Base-by-base conservation (phyloP, 2,113 vertebrate species). In the Corydoras sp. region DNA sequence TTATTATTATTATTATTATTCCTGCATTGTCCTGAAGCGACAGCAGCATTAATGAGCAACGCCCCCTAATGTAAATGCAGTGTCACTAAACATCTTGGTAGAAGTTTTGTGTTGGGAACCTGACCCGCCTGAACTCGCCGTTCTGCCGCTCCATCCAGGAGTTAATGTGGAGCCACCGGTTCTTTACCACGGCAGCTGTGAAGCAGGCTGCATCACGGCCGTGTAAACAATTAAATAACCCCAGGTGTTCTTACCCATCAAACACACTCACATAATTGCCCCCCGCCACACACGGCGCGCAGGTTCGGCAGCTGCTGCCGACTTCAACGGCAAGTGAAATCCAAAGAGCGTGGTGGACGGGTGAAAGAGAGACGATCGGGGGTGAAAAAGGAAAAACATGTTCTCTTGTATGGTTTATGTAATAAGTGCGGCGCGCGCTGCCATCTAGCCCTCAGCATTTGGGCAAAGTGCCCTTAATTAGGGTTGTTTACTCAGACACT, bases 231-330 rank as follows among this genome's bases (percentile, higher is more conserved):
- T 43, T 43, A 43, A 43, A 43, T 43, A 43, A 43, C 24, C 51
- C 51, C 51, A 49, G 24, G 62, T 48, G 10, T 53, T 53, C 51
- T 10, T 11, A n/a, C 62, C 62, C 43, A 18, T 63, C 15, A 15
- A 29, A 67, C 50, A 30, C 50, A 67, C 24, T n/a, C 13, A 32
- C 51, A 67, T 4, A 29, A 65, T 15, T 65, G 15, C 63, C 48
- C 3, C 15, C 7, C 2, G 9, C 10, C 10, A 8, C 18, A 11
- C 15, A 24, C 11, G 10, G 15, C 48, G 10, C 1, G 10, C 24
- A 65, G 48, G 43, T 10, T 32, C 29, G 53, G 53, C 49, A 66
- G 65, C 65, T 67, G 65, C 51, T 32, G 30, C 29, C 54, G 18
- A 66, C 64, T 65, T 48, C 14, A 13, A 56, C 31, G 14, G 31